Base-by-base conservation (phyloP, 2,113 vertebrate genomes). In the Rhizomys pruinosus region DNA sequence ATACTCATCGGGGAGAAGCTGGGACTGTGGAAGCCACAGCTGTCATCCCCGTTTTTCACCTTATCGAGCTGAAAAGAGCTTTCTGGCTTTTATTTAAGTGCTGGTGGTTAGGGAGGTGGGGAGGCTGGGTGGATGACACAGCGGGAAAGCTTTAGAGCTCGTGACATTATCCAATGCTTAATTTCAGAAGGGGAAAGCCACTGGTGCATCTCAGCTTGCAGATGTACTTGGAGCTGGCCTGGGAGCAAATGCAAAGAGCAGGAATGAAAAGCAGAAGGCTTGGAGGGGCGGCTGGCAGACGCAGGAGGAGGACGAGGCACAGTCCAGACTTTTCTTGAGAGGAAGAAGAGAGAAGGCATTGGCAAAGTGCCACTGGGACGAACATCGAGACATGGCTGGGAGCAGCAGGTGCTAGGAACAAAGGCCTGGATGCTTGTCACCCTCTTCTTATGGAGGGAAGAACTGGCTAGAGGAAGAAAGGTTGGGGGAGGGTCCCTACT, bases 41-140 rank as follows among this genome's bases (percentile, higher is more conserved):
- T 98, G 98, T 96, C 97, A 88, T 96, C 96, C 96, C 96, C 63
- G 81, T 95, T 90, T 96, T 98, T 98, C 97, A 98, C 98, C 98
- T 98, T 98, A 98, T 97, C 91, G 23, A 94, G 94, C 85, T 98
- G 94, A 92, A 96, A 93, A 97, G 97, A 95, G 97, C 94, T 97
- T 97, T n/a, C 7, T 94, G 87, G 97, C 97, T 96, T 96, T 95
- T 96, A 87, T 34, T 19, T 96, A 78, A 96, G 95, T 63, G 0
- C 74, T 72, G 73, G 95, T 89, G 32, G 69, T 42, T 59, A 95
- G 96, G 79, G 89, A 82, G 95, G 94, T 64, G 42, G 76, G 95
- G 94, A 84, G 22, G 52, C 97, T 71, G 94, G 93, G 93, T 52
- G 90, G 81, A 79, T 15, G n/a, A 93, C 89, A 95, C 88, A 27